phyloP scores from a whole-genome alignment of 2,888 invertebrate species.

The Heteromyza rotundicornis region DNA sequence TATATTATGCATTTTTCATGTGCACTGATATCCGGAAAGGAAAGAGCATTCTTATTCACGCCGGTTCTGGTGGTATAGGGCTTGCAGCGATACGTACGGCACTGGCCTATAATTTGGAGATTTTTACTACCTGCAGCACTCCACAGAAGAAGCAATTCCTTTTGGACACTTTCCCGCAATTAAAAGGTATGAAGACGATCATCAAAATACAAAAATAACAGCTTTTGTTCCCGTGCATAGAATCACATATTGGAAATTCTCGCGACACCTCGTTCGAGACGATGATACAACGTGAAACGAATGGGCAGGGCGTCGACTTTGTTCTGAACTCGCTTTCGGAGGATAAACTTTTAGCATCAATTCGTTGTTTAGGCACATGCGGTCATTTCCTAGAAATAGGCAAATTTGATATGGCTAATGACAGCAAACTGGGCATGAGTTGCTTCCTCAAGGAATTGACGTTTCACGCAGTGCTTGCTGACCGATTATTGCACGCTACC shows the following conservation, averaged over 20 bases:
- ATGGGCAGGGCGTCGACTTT: constrained; percentile 88
- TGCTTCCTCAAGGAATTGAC: constrained; percentile 74
- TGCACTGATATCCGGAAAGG: constrained; percentile 54
- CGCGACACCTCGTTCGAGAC: constrained; percentile 86
- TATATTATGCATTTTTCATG: constrained; percentile 66
- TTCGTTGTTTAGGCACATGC: constrained; percentile 67
- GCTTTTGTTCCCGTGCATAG: constrained; percentile 28
- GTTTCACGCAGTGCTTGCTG: constrained; percentile 81
- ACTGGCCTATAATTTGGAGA: constrained; percentile 69
- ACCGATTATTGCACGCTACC: constrained; percentile 68
- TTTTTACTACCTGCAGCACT: constrained; percentile 76
- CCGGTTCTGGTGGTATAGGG: constrained; percentile 76
- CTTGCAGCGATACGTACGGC: constrained; percentile 79
- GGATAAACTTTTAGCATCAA: constrained; percentile 81
- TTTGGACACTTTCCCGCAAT: constrained; percentile 64
- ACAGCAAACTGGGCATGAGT: constrained; percentile 71
- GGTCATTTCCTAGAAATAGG: constrained; percentile 86
- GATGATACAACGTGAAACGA: constrained; percentile 79
- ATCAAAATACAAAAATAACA: neutral
- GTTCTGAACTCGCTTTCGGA: constrained; percentile 91
- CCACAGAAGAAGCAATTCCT: constrained; percentile 71
- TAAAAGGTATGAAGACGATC: constrained; percentile 63
- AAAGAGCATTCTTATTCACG: constrained; percentile 65
- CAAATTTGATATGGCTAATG: constrained; percentile 78
- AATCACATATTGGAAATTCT: constrained; percentile 82